Base-by-base conservation (phyloP, 2,888 invertebrate species). In the Formica aserva region DNA sequence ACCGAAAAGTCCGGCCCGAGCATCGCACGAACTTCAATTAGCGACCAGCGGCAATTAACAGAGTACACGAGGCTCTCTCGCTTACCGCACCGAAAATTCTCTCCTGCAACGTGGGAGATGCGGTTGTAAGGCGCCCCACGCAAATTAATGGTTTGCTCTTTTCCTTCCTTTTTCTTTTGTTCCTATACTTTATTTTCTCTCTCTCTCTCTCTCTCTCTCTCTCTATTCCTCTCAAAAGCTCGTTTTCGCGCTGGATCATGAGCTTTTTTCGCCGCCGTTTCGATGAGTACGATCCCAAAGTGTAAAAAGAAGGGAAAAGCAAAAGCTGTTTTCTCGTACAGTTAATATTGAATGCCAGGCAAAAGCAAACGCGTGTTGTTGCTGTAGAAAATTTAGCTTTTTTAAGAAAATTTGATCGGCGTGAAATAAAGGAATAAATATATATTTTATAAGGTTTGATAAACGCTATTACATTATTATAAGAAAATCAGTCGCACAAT, bases 41-140 rank as follows among this genome's bases (percentile, higher is more conserved):
- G 88, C 83, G 86, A 83, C 83, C 82, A 78, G 69, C 52, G 82
- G 82, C 88, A 90, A 89, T 89, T 90, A 90, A 86, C 88, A 82
- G 77, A 84, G 86, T 83, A 86, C 88, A 90, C 82, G 88, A 32
- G 35, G 52, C 75, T 69, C 78, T 69, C 78, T 62, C 80, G 90
- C 85, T 88, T 69, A 67, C 71, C 78, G 65, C 66, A 41, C 82
- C 71, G 87, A 89, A 87, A 87, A 85, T 87, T 83, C 83, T 57
- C 69, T 66, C 69, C 18, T 78, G 62, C 74, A 48, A 11, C 63
- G 66, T 29, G 62, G 63, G 55, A 63, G 65, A 63, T 84, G 80
- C 67, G 48, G 80, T 35, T 83, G 62, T 32, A 67, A 74, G 74
- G 67, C 72, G 82, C 81, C 82, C 71, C 74, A 75, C 82, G 83